Evolutionary conservation across 2,888 invertebrate species (phyloP).

Genomic region (Caenorhabditis sp.): DNA sequence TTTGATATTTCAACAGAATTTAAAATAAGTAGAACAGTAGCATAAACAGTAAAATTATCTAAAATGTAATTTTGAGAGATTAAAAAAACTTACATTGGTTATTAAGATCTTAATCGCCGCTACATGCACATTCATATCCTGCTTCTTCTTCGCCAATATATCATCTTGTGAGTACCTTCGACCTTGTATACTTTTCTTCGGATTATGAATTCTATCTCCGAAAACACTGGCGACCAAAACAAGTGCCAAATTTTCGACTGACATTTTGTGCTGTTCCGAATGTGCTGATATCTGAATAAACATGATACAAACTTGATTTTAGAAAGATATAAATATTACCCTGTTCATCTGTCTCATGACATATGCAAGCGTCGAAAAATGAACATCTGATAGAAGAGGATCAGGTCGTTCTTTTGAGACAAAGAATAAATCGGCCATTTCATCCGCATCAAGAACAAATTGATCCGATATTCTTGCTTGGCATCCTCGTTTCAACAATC

Average conservation of each 20-base stretch:
- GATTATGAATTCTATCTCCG: conserved; percentile 33
- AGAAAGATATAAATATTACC: conserved; percentile 17
- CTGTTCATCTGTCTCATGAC: conserved; percentile 52
- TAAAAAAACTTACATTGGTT: conserved; percentile 32
- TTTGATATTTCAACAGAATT: too few relatives aligned
- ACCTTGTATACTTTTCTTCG: conserved; percentile 16
- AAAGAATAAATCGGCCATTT: conserved; percentile 32
- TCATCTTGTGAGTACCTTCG: conserved; percentile 25
- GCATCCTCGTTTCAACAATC: conserved; percentile 21
- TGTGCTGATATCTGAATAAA: conserved; percentile 33
- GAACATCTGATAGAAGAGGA: conserved; percentile 24
- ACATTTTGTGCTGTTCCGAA: conserved; percentile 50
- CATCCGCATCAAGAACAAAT: conserved; percentile 15
- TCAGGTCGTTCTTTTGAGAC: conserved; percentile 10
- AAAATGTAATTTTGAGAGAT: too few relatives aligned
- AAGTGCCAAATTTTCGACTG: conserved; percentile 48
- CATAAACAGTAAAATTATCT: too few relatives aligned
- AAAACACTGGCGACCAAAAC: conserved; percentile 57
- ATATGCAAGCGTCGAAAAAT: conserved; percentile 51
- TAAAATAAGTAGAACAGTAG: conserved; percentile 1
- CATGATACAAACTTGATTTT: background rate
- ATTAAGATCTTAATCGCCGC: conserved; percentile 37
- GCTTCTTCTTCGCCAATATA: conserved; percentile 33
- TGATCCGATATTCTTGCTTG: conserved; percentile 21
- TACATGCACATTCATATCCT: conserved; percentile 31